Base-by-base conservation (phyloP, 2,888 invertebrate genomes). In the Onthophagus sagittarius region DNA sequence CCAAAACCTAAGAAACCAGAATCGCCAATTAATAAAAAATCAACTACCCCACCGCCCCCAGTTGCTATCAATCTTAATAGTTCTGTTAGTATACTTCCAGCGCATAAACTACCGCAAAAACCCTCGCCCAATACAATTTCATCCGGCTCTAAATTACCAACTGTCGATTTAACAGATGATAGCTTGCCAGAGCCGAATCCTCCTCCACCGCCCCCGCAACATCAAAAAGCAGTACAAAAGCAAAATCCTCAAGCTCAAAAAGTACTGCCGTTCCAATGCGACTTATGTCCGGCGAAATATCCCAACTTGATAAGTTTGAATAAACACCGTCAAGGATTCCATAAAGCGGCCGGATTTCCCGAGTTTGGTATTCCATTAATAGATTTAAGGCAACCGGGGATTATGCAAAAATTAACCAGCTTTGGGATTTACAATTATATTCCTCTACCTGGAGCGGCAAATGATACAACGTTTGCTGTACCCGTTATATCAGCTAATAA, bases 371-470 rank as follows among this genome's bases (percentile, higher is more conserved):
- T 93, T 78, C 94, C 93, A 0, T 89, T 93, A 0, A 90, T 93
- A 0, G 93, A 93, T 80, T 82, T 93, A 31, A 90, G 91, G 69
- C 90, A 91, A 74, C 90, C 91, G 7, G 90, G 90, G 11, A 89
- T 90, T 23, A 84, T 92, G 70, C 88, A 89, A 78, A 88, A 91
- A 77, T 85, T 93, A 9, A 88, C 89, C 76, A 88, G 84, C 80
- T 85, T 93, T 80, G 93, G 93, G 63, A 92, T 93, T 76, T 89
- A 90, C 80, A 92, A 91, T 85, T 93, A 91, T 84, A 93, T 94
- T 79, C 93, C 93, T 0, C 81, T 93, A 75, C 91, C 91, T 0
- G 90, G 90, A 77, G 85, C 84, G 0, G 78, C 78, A 5, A 77
- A 81, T 0, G 89, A 88, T 62, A 91, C 91, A 3, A 89, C 89